Base-by-base conservation (phyloP, 2,113 vertebrate genomes). In the Oncorhynchus nerka region DNA sequence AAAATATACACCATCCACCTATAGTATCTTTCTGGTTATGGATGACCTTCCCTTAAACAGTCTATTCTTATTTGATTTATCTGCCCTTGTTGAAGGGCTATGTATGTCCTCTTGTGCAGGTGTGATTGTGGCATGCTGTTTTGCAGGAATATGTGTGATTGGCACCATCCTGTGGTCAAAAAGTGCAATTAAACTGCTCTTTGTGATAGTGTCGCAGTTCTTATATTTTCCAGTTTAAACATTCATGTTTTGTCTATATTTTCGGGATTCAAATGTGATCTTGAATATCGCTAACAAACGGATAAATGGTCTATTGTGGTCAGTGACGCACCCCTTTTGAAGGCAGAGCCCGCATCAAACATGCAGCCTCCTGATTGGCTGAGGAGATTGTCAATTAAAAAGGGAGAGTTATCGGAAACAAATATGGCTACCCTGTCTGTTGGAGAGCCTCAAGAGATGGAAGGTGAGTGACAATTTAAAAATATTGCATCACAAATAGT, bases 371-470 rank as follows among this genome's bases (percentile, higher is more conserved):
- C 75, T 22, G 88, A 93, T 94, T 92, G 92, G 92, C 75, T 70
- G 75, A 81, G 26, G 55, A 83, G 82, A 81, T 89, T 79, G 81
- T 86, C 72, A 82, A 88, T 79, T 83, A 84, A 70, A 75, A 80
- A 76, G 71, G 76, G 83, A 85, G 84, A 91, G 88, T 88, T 86
- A 83, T 88, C 82, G 9, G 65, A 81, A 87, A 55, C 16, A 55
- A 93, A 93, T 87, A 94, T 94, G 94, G 93, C 94, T 85, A 88
- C 93, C 70, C 65, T 89, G 86, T 89, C 90, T 88, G 90, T 87
- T 73, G 92, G 90, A 88, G 93, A 94, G 74, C 89, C 88, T 59
- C 94, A 94, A 88, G 94, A 93, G 76, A 94, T 94, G 94, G 94
- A 94, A 93, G 94, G 94, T 93, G 74, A 88, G 88, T 82, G 66